Evolutionary conservation across 2,113 vertebrate genomes (phyloP).

Genomic region (Corvus cornix): DNA sequence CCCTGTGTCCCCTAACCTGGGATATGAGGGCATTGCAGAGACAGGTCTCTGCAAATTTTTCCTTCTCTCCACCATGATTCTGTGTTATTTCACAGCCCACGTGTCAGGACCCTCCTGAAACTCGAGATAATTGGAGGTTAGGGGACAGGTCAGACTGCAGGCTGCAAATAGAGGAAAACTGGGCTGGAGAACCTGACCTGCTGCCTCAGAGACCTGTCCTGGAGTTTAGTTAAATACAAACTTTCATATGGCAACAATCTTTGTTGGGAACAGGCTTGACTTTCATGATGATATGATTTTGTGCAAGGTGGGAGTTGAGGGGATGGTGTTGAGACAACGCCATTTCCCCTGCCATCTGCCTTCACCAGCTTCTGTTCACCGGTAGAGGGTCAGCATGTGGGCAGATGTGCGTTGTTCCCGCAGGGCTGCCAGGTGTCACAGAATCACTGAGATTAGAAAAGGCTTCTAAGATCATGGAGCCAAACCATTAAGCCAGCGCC

Average conservation of each 20-base stretch:
- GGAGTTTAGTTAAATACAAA: not conserved
- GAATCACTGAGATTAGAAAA: not conserved
- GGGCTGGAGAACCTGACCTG: not conserved
- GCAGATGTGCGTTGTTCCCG: rapidly evolving
- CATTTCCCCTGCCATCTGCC: not conserved
- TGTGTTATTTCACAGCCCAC: not conserved
- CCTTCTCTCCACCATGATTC: not conserved
- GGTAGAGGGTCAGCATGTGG: not conserved
- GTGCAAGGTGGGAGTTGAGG: not conserved
- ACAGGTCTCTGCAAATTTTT: not conserved
- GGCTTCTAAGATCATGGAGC: too few relatives aligned
- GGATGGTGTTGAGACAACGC: not conserved
- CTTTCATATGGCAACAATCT: not conserved
- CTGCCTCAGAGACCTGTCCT: not conserved
- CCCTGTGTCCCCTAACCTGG: too few relatives aligned
- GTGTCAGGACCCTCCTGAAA: not conserved
- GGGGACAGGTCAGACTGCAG: not conserved
- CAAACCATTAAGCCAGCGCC: not conserved
- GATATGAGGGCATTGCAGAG: not conserved
- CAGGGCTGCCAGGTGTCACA: not conserved
- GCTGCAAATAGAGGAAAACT: not conserved
- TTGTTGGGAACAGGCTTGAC: too few relatives aligned
- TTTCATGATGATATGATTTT: not conserved
- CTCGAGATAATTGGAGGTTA: too few relatives aligned
- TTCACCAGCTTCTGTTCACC: not conserved